Conservation (phyloP, 2,888 invertebrate species). For the Geotrupes spiniger region DNA sequence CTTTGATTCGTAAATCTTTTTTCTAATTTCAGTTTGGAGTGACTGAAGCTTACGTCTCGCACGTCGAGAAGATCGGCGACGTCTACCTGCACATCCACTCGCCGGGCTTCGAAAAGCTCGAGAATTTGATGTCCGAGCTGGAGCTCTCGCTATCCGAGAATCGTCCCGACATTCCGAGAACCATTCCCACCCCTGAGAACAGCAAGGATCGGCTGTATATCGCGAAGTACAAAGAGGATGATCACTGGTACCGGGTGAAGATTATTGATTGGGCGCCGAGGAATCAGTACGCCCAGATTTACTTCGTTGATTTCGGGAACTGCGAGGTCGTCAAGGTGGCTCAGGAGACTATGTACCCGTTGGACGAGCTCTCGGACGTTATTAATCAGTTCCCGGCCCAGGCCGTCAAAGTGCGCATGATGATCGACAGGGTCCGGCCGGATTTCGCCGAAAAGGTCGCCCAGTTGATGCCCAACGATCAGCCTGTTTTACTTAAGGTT, state of each 20-base stretch:
- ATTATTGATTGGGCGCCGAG: slow-evolving; percentile 48
- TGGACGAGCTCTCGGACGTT: slow-evolving; percentile 50
- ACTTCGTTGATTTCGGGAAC: slow-evolving; percentile 57
- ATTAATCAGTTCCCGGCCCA: slow-evolving; percentile 50
- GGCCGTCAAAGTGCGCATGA: slow-evolving; percentile 38
- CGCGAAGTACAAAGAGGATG: slow-evolving; percentile 47
- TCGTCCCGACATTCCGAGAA: slow-evolving; percentile 11
- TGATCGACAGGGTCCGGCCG: slow-evolving; percentile 38
- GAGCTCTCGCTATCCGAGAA: slow-evolving; percentile 30
- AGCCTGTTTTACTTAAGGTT: slow-evolving; percentile 57
- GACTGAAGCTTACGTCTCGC: slow-evolving; percentile 46
- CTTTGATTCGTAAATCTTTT: background rate
- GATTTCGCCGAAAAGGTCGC: slow-evolving; percentile 44
- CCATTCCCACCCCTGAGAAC: slow-evolving; percentile 36
- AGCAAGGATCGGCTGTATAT: slow-evolving; percentile 51
- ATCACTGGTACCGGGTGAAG: slow-evolving; percentile 52
- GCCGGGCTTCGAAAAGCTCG: slow-evolving; percentile 40
- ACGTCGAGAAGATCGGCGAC: slow-evolving; percentile 48
- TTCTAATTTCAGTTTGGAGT: slow-evolving; percentile 33
- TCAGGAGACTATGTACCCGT: slow-evolving; percentile 48
- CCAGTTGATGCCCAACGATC: slow-evolving; percentile 55
- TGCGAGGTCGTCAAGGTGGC: slow-evolving; percentile 46
- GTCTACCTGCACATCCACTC: slow-evolving; percentile 49
- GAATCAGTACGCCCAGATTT: slow-evolving; percentile 50
- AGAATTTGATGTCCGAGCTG: slow-evolving; percentile 38